A percentile compares a stretch with the other conserved stretches of the same genome.
phyloP scores from a whole-genome alignment of 2,113 vertebrate genomes.

The Pimephales promelas region DNA sequence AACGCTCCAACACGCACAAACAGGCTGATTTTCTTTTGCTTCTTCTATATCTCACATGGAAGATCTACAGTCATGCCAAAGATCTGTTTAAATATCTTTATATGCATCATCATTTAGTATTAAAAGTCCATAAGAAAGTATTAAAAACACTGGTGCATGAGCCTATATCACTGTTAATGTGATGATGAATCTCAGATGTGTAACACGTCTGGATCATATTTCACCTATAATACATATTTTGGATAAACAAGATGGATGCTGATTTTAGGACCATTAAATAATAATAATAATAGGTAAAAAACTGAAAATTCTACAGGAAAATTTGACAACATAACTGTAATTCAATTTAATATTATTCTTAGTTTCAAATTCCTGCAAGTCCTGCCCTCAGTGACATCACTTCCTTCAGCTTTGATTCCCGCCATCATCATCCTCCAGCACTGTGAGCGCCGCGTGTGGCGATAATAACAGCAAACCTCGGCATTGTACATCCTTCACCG shows the following conservation, averaged over 20 bases:
- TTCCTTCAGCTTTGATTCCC: background rate
- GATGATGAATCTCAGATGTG: background rate
- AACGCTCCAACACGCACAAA: background rate
- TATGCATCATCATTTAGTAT: background rate
- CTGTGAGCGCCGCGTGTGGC: constrained; percentile 34
- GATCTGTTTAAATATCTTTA: background rate
- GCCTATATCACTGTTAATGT: background rate
- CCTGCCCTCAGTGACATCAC: background rate
- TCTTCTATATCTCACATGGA: background rate
- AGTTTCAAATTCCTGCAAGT: background rate
- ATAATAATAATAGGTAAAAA: background rate
- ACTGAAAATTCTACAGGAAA: background rate
- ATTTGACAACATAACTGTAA: background rate
- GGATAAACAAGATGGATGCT: background rate
- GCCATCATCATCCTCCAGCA: constrained; percentile 11
- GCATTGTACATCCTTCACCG: background rate
- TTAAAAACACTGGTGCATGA: background rate
- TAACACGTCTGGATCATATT: background rate
- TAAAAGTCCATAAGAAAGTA: background rate
- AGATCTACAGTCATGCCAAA: constrained; percentile 20
- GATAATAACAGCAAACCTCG: constrained; percentile 18
- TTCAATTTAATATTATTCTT: background rate
- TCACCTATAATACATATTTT: background rate
- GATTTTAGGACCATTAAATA: background rate
- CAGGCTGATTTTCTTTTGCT: background rate